Evolutionary conservation across 2,888 invertebrate genomes (phyloP), one percentile per base, ranked within the genome.

Genomic region (Uloborus plumipes): DNA sequence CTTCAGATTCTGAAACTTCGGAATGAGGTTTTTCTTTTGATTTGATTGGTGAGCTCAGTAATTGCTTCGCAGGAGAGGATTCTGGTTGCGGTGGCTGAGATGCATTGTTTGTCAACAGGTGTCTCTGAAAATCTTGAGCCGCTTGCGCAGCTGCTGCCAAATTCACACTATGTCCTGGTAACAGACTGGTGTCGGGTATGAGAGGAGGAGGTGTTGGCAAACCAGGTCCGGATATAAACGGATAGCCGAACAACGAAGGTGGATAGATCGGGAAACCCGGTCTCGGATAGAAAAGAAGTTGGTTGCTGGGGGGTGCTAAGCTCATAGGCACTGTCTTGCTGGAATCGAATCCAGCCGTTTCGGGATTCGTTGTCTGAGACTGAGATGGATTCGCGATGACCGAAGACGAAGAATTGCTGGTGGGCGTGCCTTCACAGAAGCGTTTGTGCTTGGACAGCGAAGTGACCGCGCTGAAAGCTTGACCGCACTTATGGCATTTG

Each of bases 391-490:
- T 65, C 7, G 78, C 49, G n/a, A 74, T 53, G 20, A 58, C 73
- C 13, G 81, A 71, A 39, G 84, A 69, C 14, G 65, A 77, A 18
- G 80, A 78, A 78, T 58, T 84, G 61, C 55, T 77, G 39, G 83
- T 53, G 22, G 86, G 31, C 22, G 82, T 89, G 2, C 96, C 94
- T 89, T 98, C 98, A 90, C 98, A 99, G 90, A 97, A 97, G 86
- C 97, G 92, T 90, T 97, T 97, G 90, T 99, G 99, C 88, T 99
- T 99, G 85, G 96, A 93, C 69, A 99, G 91, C 47, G 97, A 95
- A 2, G 97, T 95, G 81, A 94, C 94, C 0, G 97, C 97, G 79
- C 94, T 94, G 90, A 98, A 99, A 50, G 94, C 94, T 88, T 97
- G 96, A 39, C 94, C 94, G 89, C 98, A 99, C 92, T 97, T 97